Base-by-base conservation (phyloP, 2,113 vertebrate species). In the Rhabdornis inornatus region DNA sequence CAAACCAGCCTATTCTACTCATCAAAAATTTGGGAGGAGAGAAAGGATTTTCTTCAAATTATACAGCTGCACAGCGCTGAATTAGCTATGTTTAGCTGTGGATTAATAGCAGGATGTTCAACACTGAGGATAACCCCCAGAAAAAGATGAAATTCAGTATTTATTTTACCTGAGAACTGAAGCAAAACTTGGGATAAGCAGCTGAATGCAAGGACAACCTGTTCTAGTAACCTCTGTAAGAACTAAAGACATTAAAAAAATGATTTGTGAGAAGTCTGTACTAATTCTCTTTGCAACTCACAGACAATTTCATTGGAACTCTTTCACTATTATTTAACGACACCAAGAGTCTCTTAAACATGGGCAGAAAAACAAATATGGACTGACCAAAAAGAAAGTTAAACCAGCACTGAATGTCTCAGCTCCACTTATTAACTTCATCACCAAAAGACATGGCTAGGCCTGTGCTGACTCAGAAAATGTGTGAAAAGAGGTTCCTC, bases 401-500 rank as follows among this genome's bases (percentile, higher is more conserved):
- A 78, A 91, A 68, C 6, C 1, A 4, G 20, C 87, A 39, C 35
- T 4, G 12, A 39, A 27, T 6, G 17, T 56, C 66, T 93, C 72
- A 63, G 87, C 64, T 91, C 31, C 65, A 33, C 37, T 78, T 71
- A 53, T 15, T 80, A 89, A 89, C 87, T 95, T 89, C 77, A 82
- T 57, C 77, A 66, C 31, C 64, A 52, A 42, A 91, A 75, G 61
- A 35, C 80, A 87, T 1, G 76, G 75, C 45, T 33, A 33, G 33
- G 76, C 63, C 88, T 66, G 85, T 3, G 13, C 25, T 75, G 83
- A 92, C 83, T 89, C 81, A 85, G 60, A 83, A 55, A 83, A 94
- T 42, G 72, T 82, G 69, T 75, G 83, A 96, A 88, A 93, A 75
- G 69, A 40, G 40, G n/a, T 81, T 93, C 79, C 79, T 83, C 77